A percentile compares a stretch with the other conserved stretches of the same genome.
Evolutionary conservation across 2,888 invertebrate genomes (phyloP).

Genomic region (Portevinia maculata): DNA sequence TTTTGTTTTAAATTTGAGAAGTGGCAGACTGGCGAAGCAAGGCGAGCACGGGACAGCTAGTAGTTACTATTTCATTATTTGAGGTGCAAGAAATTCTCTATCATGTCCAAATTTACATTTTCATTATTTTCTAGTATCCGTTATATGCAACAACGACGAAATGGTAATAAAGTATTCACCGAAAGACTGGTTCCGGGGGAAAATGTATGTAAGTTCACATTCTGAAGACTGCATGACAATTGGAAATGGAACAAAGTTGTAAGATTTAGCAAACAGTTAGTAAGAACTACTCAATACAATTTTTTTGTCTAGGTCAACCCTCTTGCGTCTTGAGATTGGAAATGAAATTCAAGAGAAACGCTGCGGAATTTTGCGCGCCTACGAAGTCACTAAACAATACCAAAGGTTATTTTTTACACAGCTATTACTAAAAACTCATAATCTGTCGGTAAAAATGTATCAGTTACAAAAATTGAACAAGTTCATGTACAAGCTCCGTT

Average conservation of each 20-base stretch:
- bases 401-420: constrained; percentile 76
- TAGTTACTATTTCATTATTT: too few species aligned
- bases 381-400: constrained; percentile 80
- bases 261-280: not conserved
- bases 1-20: too few species aligned
- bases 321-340: constrained; percentile 80
- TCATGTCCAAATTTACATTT: not conserved
- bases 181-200: constrained; percentile 87
- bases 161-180: constrained; percentile 88
- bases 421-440: too few species aligned
- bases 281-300: not conserved
- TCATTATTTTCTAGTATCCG: constrained; percentile 85
- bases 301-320: constrained; percentile 70
- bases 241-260: constrained; percentile 83
- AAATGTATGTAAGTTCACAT: constrained; percentile 91
- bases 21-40: too few species aligned
- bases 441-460: too few species aligned
- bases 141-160: constrained; percentile 88
- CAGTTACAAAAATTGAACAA: too few species aligned
- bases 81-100: too few species aligned
- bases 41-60: too few species aligned
- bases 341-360: constrained; percentile 81
- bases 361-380: constrained; percentile 82
- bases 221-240: constrained; percentile 88
- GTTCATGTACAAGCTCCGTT: too few species aligned